phyloP scores from a whole-genome alignment of 2,113 vertebrate genomes.

The Tupaia tana region DNA sequence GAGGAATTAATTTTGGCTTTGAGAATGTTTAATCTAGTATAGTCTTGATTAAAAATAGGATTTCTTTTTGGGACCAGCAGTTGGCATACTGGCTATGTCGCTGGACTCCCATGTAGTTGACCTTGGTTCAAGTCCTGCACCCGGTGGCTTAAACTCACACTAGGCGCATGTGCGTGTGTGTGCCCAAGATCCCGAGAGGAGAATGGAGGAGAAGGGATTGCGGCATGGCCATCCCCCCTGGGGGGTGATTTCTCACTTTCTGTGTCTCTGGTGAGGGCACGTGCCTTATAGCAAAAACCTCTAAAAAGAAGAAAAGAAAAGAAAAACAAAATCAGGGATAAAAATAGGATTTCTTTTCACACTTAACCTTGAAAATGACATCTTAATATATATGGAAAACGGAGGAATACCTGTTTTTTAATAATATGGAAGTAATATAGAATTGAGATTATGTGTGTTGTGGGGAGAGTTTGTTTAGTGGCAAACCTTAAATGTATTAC shows the following conservation, averaged over 20 bases:
- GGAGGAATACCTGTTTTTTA: neutral
- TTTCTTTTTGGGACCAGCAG: neutral
- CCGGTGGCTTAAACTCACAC: too few relatives aligned
- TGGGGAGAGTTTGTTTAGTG: neutral
- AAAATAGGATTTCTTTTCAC: neutral
- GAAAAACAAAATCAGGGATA: neutral
- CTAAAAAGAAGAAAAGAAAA: too few relatives aligned
- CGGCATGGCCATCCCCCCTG: too few relatives aligned
- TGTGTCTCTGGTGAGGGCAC: too few relatives aligned
- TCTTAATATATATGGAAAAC: neutral
- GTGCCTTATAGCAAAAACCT: too few relatives aligned
- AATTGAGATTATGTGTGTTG: neutral
- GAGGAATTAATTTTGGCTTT: constrained; percentile 31
- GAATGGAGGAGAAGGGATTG: too few relatives aligned
- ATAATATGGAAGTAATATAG: neutral
- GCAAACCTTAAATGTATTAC: neutral
- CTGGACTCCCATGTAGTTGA: too few relatives aligned
- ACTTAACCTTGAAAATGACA: neutral
- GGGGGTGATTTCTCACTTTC: too few relatives aligned
- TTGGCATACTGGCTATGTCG: too few relatives aligned
- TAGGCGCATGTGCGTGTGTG: too few relatives aligned
- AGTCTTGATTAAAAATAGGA: neutral
- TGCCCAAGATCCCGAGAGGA: too few relatives aligned
- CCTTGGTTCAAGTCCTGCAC: too few relatives aligned
- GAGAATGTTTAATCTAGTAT: neutral